These are phyloP conservation scores for Basileuterus tristriatus DNA, from an alignment of 2,797 vertebrate species.

Conservation along the genomic window DNA sequence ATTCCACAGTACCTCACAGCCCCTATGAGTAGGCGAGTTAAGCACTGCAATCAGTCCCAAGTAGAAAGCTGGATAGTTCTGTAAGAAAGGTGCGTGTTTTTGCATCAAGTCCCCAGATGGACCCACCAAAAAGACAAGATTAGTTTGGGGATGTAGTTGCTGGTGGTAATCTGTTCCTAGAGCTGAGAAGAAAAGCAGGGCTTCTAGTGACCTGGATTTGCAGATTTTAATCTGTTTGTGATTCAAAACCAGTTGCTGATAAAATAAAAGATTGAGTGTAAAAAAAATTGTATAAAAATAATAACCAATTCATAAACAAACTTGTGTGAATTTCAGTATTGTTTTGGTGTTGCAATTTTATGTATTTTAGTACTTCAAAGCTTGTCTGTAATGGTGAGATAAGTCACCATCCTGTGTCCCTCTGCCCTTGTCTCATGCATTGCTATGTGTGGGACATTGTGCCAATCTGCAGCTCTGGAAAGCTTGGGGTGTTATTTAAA, in stretches of 20 bases:
- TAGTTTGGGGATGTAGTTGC: not conserved
- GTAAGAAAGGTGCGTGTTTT: not conserved
- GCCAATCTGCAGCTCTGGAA: not conserved
- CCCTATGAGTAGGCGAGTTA: not conserved
- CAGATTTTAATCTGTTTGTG: not conserved
- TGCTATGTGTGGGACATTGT: not conserved
- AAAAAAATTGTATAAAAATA: not conserved
- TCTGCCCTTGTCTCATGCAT: not conserved
- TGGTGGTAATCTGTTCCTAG: not conserved
- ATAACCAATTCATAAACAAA: not conserved
- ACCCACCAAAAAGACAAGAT: not conserved
- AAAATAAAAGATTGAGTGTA: not conserved
- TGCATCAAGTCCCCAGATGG: rapidly evolving
- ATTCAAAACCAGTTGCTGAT: not conserved
- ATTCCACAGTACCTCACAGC: not conserved
- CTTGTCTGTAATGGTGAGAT: not conserved
- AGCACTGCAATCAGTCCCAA: not conserved
- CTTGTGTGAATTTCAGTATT: not conserved
- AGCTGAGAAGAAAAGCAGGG: not conserved
- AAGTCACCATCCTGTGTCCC: not conserved
- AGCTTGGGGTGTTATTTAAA: not conserved
- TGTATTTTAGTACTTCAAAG: not conserved
- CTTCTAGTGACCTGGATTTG: not conserved
- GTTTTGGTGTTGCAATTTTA: not conserved
- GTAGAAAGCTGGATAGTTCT: not conserved